Evolutionary conservation across 2,113 vertebrate genomes (phyloP), one percentile per base, ranked within the genome.

Genomic region (Danionella cerebrum): DNA sequence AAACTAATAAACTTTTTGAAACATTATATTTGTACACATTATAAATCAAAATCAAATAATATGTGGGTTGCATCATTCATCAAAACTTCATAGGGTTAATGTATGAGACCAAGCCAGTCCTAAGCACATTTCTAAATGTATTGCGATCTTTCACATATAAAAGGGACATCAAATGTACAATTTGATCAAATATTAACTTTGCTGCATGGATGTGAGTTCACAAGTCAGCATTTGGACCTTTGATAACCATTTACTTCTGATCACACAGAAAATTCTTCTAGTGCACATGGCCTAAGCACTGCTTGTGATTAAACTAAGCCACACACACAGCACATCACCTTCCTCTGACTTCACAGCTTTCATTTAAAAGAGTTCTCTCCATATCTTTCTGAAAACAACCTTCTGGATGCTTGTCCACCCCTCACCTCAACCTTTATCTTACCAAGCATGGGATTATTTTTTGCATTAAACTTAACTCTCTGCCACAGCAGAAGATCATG

Each of bases 361-460:
- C 38, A 60, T 60, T 39, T 45, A 42, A 44, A 39, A 31, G 24
- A 44, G 24, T 29, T 31, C 24, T 44, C 25, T 44, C 24, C 57
- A 60, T 29, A 60, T 45, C 39, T 44, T 22, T 60, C 57, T 60
- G 57, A 45, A 22, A n/a, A 45, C 21, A 45, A 38, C 22, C 21
- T 25, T 42, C 57, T 44, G 36, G 9, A 41, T 44, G n/a, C n/a
- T n/a, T n/a, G 38, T 29, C 38, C 11, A 44, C 38, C 39, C 24
- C 57, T 31, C 57, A 45, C 57, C 39, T 29, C 10, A 11, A 60
- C n/a, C 36, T 58, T n/a, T 39, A 39, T 41, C 54, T 39, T 27
- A 24, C 42, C 57, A 42, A 31, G 25, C 14, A 22, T 45, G 24
- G 14, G 13, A 60, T 60, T 6, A 45, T 45, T 24, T 31, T 42